These are phyloP conservation scores for Gila robusta DNA, from an alignment of 2,797 vertebrate genomes.

Conservation along the genomic window DNA sequence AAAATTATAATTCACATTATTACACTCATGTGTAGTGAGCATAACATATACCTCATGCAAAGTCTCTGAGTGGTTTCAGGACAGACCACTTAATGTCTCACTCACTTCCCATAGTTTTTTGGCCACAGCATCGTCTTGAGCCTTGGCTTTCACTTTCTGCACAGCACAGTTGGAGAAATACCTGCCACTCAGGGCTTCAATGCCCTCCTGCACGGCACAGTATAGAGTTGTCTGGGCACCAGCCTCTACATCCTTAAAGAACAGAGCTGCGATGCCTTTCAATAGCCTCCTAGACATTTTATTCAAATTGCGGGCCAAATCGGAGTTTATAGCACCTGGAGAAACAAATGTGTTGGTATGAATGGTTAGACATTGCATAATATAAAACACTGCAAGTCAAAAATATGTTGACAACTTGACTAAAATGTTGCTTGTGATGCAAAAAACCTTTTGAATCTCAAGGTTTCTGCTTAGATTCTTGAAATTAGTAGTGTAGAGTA, in stretches of 20 bases:
- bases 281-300: background rate
- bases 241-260: conserved; percentile 70
- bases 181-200: conserved; percentile 71
- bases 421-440: background rate
- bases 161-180: conserved; percentile 77
- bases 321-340: conserved; percentile 67
- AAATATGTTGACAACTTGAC: background rate
- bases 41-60: background rate
- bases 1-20: background rate
- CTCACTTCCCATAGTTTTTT: conserved; percentile 80
- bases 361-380: background rate
- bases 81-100: conserved; percentile 71
- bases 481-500: background rate
- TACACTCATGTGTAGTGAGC: background rate
- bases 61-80: conserved; percentile 40
- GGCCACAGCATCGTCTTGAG: conserved; percentile 72
- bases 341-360: background rate
- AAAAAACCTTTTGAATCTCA: background rate
- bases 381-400: background rate
- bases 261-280: conserved; percentile 58
- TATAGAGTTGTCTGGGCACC: conserved; percentile 76
- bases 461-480: background rate
- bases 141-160: conserved; percentile 64
- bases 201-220: conserved; percentile 74
- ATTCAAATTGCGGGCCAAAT: conserved; percentile 57